Conservation (phyloP, 2,113 vertebrate genomes). For the Taurulus bubalis region DNA sequence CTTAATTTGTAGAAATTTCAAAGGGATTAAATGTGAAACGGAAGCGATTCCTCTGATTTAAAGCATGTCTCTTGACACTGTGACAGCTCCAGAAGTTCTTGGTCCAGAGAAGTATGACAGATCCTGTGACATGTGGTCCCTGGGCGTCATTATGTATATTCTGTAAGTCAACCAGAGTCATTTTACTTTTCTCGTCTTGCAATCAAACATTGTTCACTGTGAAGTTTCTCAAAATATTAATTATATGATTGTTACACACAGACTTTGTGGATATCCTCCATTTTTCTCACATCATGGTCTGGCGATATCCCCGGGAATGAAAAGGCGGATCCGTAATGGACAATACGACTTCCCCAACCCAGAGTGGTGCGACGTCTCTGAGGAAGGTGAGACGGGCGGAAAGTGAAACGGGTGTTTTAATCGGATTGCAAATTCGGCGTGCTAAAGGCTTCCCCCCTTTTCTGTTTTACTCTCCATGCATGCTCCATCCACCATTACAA, state of each 20-base stretch:
- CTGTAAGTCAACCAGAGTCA: slow-evolving; percentile 89
- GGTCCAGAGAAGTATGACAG: slow-evolving; percentile 39
- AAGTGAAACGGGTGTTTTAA: neutral
- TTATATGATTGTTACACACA: slow-evolving; percentile 52
- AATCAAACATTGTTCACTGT: neutral
- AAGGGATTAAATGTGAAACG: neutral
- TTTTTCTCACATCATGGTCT: slow-evolving; percentile 94
- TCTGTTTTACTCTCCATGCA: neutral
- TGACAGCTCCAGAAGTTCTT: slow-evolving; percentile 57
- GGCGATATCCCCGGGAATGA: slow-evolving; percentile 97
- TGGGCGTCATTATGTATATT: slow-evolving; percentile 68
- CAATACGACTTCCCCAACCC: slow-evolving; percentile 94
- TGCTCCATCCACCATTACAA: neutral
- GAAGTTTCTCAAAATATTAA: neutral
- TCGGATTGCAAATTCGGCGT: neutral
- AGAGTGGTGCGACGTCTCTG: slow-evolving; percentile 94
- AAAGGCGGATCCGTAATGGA: slow-evolving; percentile 92
- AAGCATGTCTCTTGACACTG: slow-evolving; percentile 74
- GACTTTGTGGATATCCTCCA: slow-evolving; percentile 91
- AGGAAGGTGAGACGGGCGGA: slow-evolving; percentile 87
- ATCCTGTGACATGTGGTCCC: slow-evolving; percentile 40
- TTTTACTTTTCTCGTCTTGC: neutral
- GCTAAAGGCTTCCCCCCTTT: neutral
- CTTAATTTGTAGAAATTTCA: neutral
- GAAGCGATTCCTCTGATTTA: neutral